Conservation (phyloP, 1,140 invertebrate species). For the Apolygus lucorum region DNA sequence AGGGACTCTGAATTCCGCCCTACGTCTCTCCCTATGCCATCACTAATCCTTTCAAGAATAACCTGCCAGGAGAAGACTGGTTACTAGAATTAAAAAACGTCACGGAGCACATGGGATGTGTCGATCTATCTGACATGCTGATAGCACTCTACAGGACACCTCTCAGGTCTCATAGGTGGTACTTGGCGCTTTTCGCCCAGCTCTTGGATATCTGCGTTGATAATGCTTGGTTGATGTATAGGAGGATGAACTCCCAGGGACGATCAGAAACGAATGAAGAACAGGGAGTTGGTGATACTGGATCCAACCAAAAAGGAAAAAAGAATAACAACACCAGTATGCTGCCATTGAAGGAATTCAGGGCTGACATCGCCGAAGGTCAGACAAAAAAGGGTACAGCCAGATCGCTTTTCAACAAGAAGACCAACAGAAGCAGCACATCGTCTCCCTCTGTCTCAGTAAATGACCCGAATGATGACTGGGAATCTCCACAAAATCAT, state of each 20-base stretch:
- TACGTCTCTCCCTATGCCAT: too few relatives aligned
- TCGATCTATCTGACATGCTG: slow-evolving; percentile 41
- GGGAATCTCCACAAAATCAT: neutral
- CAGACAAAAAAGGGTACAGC: neutral
- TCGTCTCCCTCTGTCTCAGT: neutral
- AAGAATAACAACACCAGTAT: neutral
- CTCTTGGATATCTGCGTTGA: neutral
- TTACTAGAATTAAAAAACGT: slow-evolving; percentile 41
- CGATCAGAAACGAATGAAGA: neutral
- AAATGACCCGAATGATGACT: neutral
- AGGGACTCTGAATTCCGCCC: too few relatives aligned
- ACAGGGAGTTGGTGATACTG: neutral
- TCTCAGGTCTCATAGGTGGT: slow-evolving; percentile 28
- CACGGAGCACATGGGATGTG: slow-evolving; percentile 39
- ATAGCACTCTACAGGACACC: slow-evolving; percentile 37
- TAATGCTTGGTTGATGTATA: slow-evolving; percentile 10
- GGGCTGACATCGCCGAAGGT: neutral
- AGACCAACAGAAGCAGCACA: neutral
- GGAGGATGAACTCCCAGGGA: neutral
- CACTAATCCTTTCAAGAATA: too few relatives aligned
- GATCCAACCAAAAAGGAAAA: neutral
- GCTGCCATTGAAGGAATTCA: neutral
- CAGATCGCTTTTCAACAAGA: neutral
- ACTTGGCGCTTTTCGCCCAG: slow-evolving; percentile 25
- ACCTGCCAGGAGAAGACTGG: too few relatives aligned